These are phyloP conservation scores for Cepaea nemoralis DNA, from an alignment of 1,140 invertebrate species.

Conservation along the genomic window DNA sequence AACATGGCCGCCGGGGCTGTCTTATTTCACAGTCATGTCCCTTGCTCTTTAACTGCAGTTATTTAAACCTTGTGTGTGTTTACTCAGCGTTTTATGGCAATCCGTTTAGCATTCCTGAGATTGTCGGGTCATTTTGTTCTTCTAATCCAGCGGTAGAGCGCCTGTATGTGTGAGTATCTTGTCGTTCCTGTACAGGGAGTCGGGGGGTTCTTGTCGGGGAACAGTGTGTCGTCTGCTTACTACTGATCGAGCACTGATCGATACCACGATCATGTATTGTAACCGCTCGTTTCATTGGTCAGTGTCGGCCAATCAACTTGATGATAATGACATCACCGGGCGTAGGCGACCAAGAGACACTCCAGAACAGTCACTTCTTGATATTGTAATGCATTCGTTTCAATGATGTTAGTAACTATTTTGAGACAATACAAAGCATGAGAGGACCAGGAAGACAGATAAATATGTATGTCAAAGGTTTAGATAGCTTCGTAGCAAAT, in stretches of 20 bases:
- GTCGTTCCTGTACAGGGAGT: too few relatives aligned
- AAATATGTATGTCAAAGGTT: too few relatives aligned
- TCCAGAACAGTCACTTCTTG: too few relatives aligned
- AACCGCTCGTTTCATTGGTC: constrained; percentile 3
- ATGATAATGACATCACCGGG: neutral
- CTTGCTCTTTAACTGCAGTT: neutral
- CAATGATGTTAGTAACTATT: too few relatives aligned
- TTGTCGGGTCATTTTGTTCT: neutral
- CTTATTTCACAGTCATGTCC: neutral
- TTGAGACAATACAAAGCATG: too few relatives aligned
- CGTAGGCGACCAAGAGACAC: too few relatives aligned
- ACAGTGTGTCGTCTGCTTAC: neutral
- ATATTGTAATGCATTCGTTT: too few relatives aligned
- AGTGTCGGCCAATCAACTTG: neutral
- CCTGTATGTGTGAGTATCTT: too few relatives aligned
- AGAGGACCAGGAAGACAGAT: too few relatives aligned
- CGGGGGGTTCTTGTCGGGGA: too few relatives aligned
- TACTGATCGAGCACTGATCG: neutral
- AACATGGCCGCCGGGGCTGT: constrained; percentile 15
- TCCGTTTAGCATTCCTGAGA: neutral
- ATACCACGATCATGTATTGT: neutral
- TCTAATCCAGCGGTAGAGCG: neutral
- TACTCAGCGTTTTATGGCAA: neutral
- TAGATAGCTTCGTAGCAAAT: too few relatives aligned
- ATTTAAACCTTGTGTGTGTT: too few relatives aligned